Percentiles rank a stretch among this genome's conserved stretches.
phyloP scores from a whole-genome alignment of 1,140 invertebrate genomes.

The Microvelia longipes region DNA sequence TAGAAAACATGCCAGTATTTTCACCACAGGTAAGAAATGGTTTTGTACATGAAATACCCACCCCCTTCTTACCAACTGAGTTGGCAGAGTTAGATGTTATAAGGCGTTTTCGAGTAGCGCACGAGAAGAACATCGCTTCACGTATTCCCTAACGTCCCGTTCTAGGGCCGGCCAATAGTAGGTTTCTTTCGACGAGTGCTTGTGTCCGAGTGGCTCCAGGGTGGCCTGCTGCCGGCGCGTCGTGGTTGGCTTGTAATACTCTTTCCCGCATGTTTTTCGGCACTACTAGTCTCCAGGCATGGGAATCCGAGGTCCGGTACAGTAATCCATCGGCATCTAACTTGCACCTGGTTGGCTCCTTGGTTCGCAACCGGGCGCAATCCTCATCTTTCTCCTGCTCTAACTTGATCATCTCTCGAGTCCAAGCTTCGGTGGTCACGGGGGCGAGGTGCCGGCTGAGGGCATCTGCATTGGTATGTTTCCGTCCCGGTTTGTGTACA shows the following conservation, averaged over 20 bases:
- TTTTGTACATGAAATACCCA: no score
- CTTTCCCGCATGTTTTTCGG: not conserved
- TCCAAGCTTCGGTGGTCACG: no score
- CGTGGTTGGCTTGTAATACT: not conserved
- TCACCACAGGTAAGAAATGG: no score
- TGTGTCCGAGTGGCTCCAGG: not conserved
- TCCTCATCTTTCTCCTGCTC: not conserved
- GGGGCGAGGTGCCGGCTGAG: no score
- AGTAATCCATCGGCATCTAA: not conserved
- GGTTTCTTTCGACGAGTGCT: not conserved
- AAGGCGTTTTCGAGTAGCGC: not conserved
- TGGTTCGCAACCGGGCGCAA: not conserved
- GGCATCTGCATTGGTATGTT: no score
- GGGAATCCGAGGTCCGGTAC: not conserved
- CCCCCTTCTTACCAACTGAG: no score
- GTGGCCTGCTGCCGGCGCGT: not conserved
- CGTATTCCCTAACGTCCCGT: not conserved
- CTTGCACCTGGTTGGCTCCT: not conserved
- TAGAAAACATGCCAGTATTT: no score
- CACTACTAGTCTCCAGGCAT: not conserved
- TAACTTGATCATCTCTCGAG: not conserved
- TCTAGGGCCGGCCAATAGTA: not conserved
- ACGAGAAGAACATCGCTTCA: not conserved
- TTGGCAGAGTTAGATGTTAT: no score
- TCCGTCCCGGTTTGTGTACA: no score